phyloP scores from a whole-genome alignment of 2,797 vertebrate genomes.

The Denticeps clupeoides region DNA sequence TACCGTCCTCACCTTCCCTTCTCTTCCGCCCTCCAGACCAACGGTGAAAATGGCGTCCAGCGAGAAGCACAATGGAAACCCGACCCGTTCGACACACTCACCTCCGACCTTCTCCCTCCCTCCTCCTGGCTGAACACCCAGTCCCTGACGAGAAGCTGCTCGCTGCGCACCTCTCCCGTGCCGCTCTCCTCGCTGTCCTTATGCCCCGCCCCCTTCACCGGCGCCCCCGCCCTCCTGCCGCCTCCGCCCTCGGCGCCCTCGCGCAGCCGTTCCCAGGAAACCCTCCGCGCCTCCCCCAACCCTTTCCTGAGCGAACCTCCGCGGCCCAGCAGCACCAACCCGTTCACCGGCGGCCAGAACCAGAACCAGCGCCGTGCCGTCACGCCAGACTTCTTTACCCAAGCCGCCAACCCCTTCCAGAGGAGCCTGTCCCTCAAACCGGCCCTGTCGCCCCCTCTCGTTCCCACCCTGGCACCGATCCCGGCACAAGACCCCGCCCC shows the following conservation, averaged over 20 bases:
- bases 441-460: conserved; percentile 20
- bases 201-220: conserved; percentile 42
- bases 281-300: conserved; percentile 53
- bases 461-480: conserved; percentile 13
- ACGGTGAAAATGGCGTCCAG: conserved; percentile 57
- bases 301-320: conserved; percentile 58
- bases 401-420: conserved; percentile 30
- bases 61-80: conserved; percentile 68
- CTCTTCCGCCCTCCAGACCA: conserved; percentile 44
- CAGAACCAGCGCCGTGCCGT: conserved; percentile 52
- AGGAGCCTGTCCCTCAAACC: conserved; percentile 34
- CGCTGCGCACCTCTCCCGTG: conserved; percentile 30
- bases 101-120: conserved; percentile 59
- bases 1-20: too few species aligned
- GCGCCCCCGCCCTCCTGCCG: conserved; percentile 42
- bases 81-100: conserved; percentile 69
- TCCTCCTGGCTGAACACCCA: conserved; percentile 33
- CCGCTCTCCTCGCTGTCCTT: conserved; percentile 25
- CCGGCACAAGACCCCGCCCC: conserved; percentile 23
- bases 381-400: conserved; percentile 47
- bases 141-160: conserved; percentile 52
- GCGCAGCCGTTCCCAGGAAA: conserved; percentile 69
- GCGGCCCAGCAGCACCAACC: conserved; percentile 59
- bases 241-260: conserved; percentile 61
- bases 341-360: conserved; percentile 47